Evolutionary conservation across 2,888 invertebrate species (phyloP), one percentile per base, ranked within the genome.

Genomic region (Diarsia brunnea): DNA sequence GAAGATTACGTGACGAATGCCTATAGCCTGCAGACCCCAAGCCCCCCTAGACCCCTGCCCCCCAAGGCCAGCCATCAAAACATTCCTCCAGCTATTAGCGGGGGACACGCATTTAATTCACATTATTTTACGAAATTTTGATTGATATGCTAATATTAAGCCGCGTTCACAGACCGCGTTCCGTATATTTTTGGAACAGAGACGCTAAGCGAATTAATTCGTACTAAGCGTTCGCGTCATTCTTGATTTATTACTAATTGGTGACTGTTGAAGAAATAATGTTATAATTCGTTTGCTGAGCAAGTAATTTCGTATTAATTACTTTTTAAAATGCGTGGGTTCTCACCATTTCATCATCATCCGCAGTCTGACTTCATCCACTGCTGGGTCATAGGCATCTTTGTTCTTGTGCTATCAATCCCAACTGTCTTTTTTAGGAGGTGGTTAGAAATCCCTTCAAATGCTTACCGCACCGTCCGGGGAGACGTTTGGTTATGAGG

Each of bases 1-100:
- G 86, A 87, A 90, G 90, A 91, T 92, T 90, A 92, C 92, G 91
- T 93, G 92, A 89, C 90, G 88, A 87, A 85, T 87, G 86, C 87
- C 91, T 90, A 90, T 93, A 87, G 89, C 71, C 72, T 68, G 63
- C 82, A 82, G 73, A 77, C 79, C 79, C 61, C 64, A 38, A 47
- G 31, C 67, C 66, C 24, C 24, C 51, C 58, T 55, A 60, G 58
- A 60, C 58, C 27, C 27, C 45, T 21, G 55, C 21, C 21, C 71
- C 81, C 69, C 90, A 91, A 91, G 90, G 91, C 84, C 86, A 69
- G 14, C 55, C 68, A 68, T 53, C 64, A 61, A 69, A 88, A 84
- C 82, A 84, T 85, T 87, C 79, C 75, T 76, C 61, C 71, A 74
- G 38, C 75, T 75, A 81, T 85, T 86, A 84, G 82, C 64, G 61